These are phyloP conservation scores for Opisthocomus hoazin DNA, from an alignment of 2,113 vertebrate species.

Conservation along the genomic window DNA sequence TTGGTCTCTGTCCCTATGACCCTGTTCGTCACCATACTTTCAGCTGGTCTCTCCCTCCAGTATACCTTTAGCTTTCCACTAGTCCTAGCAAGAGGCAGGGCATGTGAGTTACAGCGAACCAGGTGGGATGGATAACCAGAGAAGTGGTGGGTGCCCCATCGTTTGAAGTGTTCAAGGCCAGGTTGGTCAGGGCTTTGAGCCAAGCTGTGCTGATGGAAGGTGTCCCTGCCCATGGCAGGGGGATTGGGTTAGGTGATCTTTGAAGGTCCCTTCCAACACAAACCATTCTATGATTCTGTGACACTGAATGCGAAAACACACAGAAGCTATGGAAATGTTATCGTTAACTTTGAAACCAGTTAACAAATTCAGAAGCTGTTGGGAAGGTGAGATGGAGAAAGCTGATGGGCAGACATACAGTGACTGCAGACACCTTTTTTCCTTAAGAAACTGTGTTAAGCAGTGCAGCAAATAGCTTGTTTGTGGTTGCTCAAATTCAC, in stretches of 20 bases:
- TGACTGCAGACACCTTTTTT: not conserved
- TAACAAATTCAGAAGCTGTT: not conserved
- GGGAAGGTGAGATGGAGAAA: not conserved
- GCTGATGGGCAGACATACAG: not conserved
- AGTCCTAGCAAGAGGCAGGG: not conserved
- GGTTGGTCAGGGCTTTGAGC: not conserved
- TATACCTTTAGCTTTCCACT: not conserved
- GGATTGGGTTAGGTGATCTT: not conserved
- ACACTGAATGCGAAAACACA: not conserved
- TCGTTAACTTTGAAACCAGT: not conserved
- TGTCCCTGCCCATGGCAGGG: fast-evolving
- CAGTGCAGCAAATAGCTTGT: not conserved
- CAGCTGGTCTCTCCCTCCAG: not conserved
- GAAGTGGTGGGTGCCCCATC: not conserved
- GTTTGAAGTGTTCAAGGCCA: not conserved
- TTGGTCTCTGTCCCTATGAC: not conserved
- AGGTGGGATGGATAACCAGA: not conserved
- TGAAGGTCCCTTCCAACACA: not conserved
- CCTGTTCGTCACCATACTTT: not conserved
- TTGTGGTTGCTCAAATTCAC: not conserved
- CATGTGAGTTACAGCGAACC: not conserved
- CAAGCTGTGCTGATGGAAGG: not conserved
- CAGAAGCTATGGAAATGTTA: not conserved
- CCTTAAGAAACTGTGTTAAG: not conserved
- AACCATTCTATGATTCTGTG: not conserved